Base-by-base conservation (phyloP, 2,113 vertebrate genomes). In the Rutilus rutilus region DNA sequence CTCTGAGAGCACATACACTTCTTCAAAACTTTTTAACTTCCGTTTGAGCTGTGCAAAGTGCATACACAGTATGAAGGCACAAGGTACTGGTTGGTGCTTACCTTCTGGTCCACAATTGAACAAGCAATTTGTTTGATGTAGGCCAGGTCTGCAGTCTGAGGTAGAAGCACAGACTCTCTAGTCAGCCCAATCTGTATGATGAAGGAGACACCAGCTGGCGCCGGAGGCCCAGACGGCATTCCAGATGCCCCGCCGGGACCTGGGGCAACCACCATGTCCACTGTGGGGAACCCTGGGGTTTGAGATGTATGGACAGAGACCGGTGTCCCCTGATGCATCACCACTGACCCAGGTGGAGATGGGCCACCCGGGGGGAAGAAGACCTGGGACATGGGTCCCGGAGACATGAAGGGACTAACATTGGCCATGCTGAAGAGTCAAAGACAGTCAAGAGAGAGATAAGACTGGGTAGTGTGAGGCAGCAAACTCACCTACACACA, bases 61-160 rank as follows among this genome's bases (percentile, higher is more conserved):
- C 76, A 78, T 8, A 60, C 11, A 60, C 11, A 60, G 6, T 21
- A 33, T 54, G 27, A 33, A 5, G 0, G 75, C 9, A 78, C 15
- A 60, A 62, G 0, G 0, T 21, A 33, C 47, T 11, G 19, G 62
- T 76, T 87, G 84, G 27, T 19, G 88, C 93, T 84, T 92, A 97
- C 97, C 96, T 97, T 97, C 90, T 96, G 96, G 91, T 97, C 97
- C 76, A 97, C 97, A 75, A 97, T 97, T 88, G 97, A 97, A 89
- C 96, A 97, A 87, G 97, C 96, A 4, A 97, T 95, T 84, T 97
- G 96, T 85, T 97, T 97, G 85, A 97, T 95, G 10, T 96, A 96
- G 60, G 97, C 96, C 90, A 97, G 84, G 91, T 97, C 97, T 0
- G 96, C 95, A 23, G 92, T 92, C 42, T 93, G 92, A 3, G 96